Evolutionary conservation across 1,140 invertebrate genomes (phyloP).

Genomic region (Helicoverpa zea): DNA sequence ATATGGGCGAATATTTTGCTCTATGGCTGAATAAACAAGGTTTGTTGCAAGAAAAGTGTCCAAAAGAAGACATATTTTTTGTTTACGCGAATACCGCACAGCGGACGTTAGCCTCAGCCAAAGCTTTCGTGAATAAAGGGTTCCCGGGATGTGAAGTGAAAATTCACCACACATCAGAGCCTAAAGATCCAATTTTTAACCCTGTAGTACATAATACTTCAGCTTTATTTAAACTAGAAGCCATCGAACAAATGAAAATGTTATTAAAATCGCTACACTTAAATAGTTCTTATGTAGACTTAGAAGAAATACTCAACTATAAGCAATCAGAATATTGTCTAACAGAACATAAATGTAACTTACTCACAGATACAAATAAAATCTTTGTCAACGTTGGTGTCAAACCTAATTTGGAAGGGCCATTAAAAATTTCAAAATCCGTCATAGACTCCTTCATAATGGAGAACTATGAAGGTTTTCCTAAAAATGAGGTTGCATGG

Average conservation of each 20-base stretch:
- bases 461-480: conserved; percentile 77
- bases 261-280: conserved; percentile 65
- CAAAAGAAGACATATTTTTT: conserved; percentile 65
- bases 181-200: conserved; percentile 72
- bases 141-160: conserved; percentile 71
- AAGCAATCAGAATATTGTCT: conserved; percentile 68
- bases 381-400: conserved; percentile 57
- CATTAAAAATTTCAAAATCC: conserved; percentile 72
- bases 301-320: conserved; percentile 71
- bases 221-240: conserved; percentile 62
- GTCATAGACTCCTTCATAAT: conserved; percentile 77
- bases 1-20: conserved; percentile 73
- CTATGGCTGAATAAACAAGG: conserved; percentile 64
- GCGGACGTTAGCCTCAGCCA: conserved; percentile 70
- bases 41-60: conserved; percentile 63
- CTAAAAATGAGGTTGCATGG: conserved; percentile 70
- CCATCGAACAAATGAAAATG: conserved; percentile 66
- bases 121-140: conserved; percentile 69
- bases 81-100: conserved; percentile 74
- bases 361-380: conserved; percentile 63
- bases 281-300: conserved; percentile 60
- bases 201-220: conserved; percentile 71
- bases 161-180: conserved; percentile 61
- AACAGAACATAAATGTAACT: conserved; percentile 66
- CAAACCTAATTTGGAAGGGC: conserved; percentile 71